phyloP scores from a whole-genome alignment of 53 echinoderm and acorn worm species.

The Actinopyga echinites region DNA sequence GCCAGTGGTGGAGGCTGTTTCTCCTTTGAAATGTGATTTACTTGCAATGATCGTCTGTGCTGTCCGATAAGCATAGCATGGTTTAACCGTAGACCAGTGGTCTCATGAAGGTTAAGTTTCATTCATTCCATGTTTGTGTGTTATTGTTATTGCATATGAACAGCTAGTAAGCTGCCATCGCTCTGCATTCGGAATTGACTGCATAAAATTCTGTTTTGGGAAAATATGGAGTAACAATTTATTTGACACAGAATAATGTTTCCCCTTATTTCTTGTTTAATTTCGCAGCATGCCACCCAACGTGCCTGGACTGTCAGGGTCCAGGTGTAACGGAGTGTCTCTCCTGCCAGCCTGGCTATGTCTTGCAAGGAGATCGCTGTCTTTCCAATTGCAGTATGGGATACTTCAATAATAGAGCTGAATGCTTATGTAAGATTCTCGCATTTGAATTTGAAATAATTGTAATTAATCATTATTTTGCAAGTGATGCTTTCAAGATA shows the following conservation, averaged over 20 bases:
- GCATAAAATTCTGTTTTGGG: neutral
- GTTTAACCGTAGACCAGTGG: no score
- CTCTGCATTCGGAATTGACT: neutral
- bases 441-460: no score
- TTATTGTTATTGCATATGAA: no score
- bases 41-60: no score
- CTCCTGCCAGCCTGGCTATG: conserved; percentile 46
- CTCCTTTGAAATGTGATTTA: no score
- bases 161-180: neutral
- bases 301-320: conserved; percentile 73
- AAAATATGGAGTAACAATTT: neutral
- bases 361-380: conserved; percentile 75
- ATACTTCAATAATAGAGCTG: conserved; percentile 59
- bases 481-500: no score
- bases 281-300: conserved; percentile 74
- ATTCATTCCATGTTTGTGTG: no score
- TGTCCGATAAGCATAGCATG: no score
- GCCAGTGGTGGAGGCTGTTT: no score
- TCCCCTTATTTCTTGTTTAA: neutral
- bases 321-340: conserved; percentile 71
- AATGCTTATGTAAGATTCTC: conserved; percentile 70
- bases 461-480: no score
- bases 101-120: no score
- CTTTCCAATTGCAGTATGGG: conserved; percentile 85
- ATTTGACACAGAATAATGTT: neutral